Evolutionary conservation across 2,888 invertebrate genomes (phyloP).

Genomic region (Phoenoteleia sp.): DNA sequence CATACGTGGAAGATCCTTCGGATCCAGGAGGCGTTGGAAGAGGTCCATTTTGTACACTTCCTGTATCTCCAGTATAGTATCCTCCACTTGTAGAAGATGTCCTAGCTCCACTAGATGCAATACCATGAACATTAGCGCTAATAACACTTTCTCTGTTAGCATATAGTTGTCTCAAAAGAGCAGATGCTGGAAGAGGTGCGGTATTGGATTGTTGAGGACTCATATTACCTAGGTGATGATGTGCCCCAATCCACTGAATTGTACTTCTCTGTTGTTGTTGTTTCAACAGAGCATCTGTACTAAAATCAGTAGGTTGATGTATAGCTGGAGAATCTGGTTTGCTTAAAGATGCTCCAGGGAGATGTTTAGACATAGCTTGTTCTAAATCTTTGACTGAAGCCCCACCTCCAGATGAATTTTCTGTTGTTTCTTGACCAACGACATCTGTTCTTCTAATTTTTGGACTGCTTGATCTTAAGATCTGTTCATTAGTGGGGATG

Average conservation of each 20-base stretch:
- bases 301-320: conserved; percentile 95
- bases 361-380: conserved; percentile 98
- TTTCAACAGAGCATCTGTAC: conserved; percentile 94
- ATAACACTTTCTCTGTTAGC: conserved; percentile 97
- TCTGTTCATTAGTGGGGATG: conserved; percentile 84
- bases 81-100: conserved; percentile 81
- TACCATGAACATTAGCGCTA: conserved; percentile 93
- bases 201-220: conserved; percentile 88
- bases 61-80: conserved; percentile 82
- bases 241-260: conserved; percentile 98
- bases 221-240: conserved; percentile 89
- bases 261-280: conserved; percentile 93
- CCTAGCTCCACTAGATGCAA: conserved; percentile 86
- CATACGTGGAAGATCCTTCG: conserved; percentile 92
- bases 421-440: conserved; percentile 65
- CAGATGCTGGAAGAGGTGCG: conserved; percentile 94
- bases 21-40: conserved; percentile 97
- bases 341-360: conserved; percentile 89
- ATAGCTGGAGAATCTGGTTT: conserved; percentile 87
- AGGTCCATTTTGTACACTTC: conserved; percentile 89
- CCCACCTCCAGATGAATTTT: conserved; percentile 80
- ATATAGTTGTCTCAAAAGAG: conserved; percentile 95
- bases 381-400: conserved; percentile 96
- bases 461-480: conserved; percentile 83
- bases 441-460: conserved; percentile 81